Conservation (phyloP, 2,888 invertebrate genomes). For the Idaea dimidiata region DNA sequence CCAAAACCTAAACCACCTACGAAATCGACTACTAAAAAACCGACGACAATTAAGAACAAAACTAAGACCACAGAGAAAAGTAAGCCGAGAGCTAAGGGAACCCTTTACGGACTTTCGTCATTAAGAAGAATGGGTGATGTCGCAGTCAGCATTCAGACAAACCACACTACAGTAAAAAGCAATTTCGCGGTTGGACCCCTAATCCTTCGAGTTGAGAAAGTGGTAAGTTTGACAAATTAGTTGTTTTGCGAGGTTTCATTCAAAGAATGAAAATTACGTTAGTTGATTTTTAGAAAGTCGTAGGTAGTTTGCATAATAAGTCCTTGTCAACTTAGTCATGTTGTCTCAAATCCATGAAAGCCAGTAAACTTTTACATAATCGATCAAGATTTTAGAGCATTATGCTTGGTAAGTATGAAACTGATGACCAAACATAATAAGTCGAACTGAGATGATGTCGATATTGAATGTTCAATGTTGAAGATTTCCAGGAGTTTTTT, state of each 20-base stretch:
- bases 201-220: slow-evolving; percentile 88
- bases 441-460: not conserved
- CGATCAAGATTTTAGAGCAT: not conserved
- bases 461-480: too few species aligned
- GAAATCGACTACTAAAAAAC: slow-evolving; percentile 60
- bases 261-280: slow-evolving; percentile 14
- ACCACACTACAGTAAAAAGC: slow-evolving; percentile 90
- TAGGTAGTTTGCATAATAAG: slow-evolving; percentile 12
- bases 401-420: slow-evolving; percentile 7
- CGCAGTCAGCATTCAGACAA: slow-evolving; percentile 87
- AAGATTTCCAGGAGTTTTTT: too few species aligned
- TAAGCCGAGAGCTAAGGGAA: slow-evolving; percentile 86
- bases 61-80: slow-evolving; percentile 69
- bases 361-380: not conserved
- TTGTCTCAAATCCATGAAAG: slow-evolving; percentile 4
- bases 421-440: not conserved
- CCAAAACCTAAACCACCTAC: slow-evolving; percentile 63
- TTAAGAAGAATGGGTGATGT: slow-evolving; percentile 90
- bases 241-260: not conserved
- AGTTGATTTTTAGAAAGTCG: slow-evolving; percentile 25
- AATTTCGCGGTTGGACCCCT: slow-evolving; percentile 91
- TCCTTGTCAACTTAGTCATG: slow-evolving; percentile 15
- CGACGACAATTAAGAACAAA: slow-evolving; percentile 57
- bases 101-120: slow-evolving; percentile 89
- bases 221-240: slow-evolving; percentile 62